A percentile compares a stretch with the other conserved stretches of the same genome.
Conservation (phyloP, 2,113 vertebrate genomes). For the Thinocorus orbignyianus region DNA sequence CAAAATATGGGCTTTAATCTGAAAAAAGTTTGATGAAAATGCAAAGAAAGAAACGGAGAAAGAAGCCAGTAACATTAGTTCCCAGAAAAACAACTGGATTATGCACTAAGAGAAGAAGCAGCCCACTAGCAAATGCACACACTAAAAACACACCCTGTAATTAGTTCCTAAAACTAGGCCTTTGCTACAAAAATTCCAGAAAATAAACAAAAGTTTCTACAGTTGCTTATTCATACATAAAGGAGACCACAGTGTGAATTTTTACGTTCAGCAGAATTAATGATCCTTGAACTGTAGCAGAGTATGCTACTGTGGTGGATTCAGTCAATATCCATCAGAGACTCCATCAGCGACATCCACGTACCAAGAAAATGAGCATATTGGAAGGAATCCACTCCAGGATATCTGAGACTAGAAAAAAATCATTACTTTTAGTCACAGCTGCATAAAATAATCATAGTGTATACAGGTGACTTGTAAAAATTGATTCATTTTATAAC, state of each 20-base stretch:
- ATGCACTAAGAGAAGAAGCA: not conserved
- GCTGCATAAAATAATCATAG: conserved; percentile 41
- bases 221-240: not conserved
- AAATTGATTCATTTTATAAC: conserved; percentile 55
- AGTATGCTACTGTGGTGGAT: not conserved
- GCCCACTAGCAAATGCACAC: not conserved
- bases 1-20: not conserved
- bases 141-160: not conserved
- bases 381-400: not conserved
- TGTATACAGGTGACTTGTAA: conserved; percentile 40
- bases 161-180: not conserved
- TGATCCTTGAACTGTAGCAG: not conserved
- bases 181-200: not conserved
- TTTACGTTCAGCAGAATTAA: not conserved
- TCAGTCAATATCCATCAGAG: not conserved
- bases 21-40: not conserved
- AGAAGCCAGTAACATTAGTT: not conserved
- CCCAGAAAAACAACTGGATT: not conserved
- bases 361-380: not conserved
- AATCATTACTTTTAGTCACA: conserved; percentile 31
- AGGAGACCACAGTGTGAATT: not conserved
- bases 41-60: not conserved
- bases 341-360: not conserved
- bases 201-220: not conserved
- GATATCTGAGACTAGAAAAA: not conserved